These are phyloP conservation scores for Pluvianellus socialis DNA, from an alignment of 2,113 vertebrate species.

Conservation along the genomic window DNA sequence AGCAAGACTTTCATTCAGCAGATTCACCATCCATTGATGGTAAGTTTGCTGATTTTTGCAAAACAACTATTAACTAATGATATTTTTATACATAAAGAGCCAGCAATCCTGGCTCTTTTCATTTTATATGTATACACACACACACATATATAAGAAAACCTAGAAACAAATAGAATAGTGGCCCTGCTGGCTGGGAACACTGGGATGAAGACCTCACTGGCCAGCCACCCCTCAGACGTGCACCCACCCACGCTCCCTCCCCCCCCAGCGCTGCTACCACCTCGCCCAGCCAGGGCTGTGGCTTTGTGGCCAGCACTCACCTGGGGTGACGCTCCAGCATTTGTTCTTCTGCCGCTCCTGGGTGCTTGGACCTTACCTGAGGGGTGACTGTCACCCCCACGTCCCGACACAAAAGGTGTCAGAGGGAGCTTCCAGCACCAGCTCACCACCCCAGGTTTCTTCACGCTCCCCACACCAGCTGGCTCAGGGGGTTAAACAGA, in stretches of 20 bases:
- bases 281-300: too few species aligned
- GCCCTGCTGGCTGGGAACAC: too few species aligned
- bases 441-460: background rate
- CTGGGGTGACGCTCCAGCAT: background rate
- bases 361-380: background rate
- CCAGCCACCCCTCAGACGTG: accelerated
- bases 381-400: background rate
- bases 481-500: too few species aligned
- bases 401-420: background rate
- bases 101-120: background rate
- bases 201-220: background rate
- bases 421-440: background rate
- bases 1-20: background rate
- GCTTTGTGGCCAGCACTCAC: background rate
- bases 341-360: background rate
- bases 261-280: background rate
- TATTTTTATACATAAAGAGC: background rate
- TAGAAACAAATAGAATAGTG: background rate
- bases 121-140: too few species aligned
- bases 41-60: accelerated
- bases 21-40: accelerated
- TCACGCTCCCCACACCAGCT: background rate
- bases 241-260: background rate
- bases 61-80: background rate
- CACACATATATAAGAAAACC: background rate